A percentile compares a stretch with the other conserved stretches of the same genome.
phyloP scores from a whole-genome alignment of 2,888 invertebrate genomes.

The Pocota personata region DNA sequence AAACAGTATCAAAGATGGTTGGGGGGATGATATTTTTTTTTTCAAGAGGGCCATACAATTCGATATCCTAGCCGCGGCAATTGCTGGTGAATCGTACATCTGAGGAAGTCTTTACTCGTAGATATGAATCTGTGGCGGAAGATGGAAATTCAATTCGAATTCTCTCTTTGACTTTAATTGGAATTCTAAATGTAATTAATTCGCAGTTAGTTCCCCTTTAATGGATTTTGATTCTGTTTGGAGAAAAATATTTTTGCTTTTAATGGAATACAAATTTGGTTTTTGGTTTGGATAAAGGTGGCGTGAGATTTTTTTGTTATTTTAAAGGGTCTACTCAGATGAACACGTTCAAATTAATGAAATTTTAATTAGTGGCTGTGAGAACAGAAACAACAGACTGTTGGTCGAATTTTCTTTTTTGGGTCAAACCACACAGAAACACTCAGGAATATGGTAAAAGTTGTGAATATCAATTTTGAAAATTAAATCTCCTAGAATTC shows the following conservation, averaged over 20 bases:
- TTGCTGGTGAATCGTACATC: not conserved
- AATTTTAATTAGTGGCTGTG: conserved; percentile 48
- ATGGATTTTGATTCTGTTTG: conserved; percentile 35
- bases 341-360: conserved; percentile 57
- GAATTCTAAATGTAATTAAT: conserved; percentile 65
- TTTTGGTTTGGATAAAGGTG: not conserved
- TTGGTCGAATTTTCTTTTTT: not conserved
- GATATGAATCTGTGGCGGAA: conserved; percentile 32
- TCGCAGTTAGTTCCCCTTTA: conserved; percentile 60
- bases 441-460: not conserved
- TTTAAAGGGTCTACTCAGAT: conserved; percentile 21
- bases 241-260: conserved; percentile 14
- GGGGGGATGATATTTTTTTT: not conserved
- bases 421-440: conserved; percentile 1
- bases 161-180: conserved; percentile 37
- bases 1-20: conserved; percentile 37
- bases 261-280: not conserved
- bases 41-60: conserved; percentile 13
- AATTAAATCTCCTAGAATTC: not conserved
- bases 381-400: conserved; percentile 9
- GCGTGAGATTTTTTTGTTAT: not conserved
- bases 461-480: not conserved
- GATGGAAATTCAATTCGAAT: conserved; percentile 51
- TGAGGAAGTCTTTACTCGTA: conserved; percentile 26
- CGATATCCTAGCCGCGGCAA: conserved; percentile 27